Conservation (phyloP, 2,888 invertebrate species). For the Phyllotreta striolata region DNA sequence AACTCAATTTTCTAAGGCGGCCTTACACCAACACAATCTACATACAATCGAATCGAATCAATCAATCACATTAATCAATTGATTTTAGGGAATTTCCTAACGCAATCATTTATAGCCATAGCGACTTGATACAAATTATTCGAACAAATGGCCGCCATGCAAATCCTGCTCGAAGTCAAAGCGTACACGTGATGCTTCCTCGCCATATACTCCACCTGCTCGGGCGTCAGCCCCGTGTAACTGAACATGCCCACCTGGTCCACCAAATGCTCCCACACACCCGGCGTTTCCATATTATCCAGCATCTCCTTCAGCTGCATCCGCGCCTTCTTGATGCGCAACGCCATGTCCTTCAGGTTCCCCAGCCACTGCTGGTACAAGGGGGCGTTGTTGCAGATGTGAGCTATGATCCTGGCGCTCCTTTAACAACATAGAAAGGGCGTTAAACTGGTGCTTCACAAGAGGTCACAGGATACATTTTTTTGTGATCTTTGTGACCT, state of each 20-base stretch:
- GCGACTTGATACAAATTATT: slow-evolving; percentile 92
- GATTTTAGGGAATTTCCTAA: slow-evolving; percentile 53
- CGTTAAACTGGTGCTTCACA: too few species aligned
- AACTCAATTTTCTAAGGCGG: too few species aligned
- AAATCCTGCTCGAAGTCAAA: slow-evolving; percentile 90
- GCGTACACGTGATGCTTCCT: slow-evolving; percentile 89
- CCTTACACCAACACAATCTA: too few species aligned
- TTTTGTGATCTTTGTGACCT: too few species aligned
- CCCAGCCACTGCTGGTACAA: slow-evolving; percentile 82
- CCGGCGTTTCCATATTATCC: slow-evolving; percentile 80
- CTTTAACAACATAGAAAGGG: too few species aligned
- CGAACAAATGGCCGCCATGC: slow-evolving; percentile 92
- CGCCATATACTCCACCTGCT: slow-evolving; percentile 70
- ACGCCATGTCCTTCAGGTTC: slow-evolving; percentile 56
- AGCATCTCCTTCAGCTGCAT: slow-evolving; percentile 75
- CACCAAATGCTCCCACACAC: slow-evolving; percentile 94
- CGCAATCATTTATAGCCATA: slow-evolving; percentile 78
- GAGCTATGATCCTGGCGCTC: slow-evolving; percentile 84
- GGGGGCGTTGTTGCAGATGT: slow-evolving; percentile 76
- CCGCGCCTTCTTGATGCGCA: slow-evolving; percentile 88
- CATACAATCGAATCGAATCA: too few species aligned
- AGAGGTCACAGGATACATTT: too few species aligned
- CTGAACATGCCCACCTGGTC: slow-evolving; percentile 98
- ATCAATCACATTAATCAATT: too few species aligned
- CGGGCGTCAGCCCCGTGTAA: slow-evolving; percentile 76